These are phyloP conservation scores for Mustela nigripes DNA, from an alignment of 2,113 vertebrate species.

Conservation along the genomic window DNA sequence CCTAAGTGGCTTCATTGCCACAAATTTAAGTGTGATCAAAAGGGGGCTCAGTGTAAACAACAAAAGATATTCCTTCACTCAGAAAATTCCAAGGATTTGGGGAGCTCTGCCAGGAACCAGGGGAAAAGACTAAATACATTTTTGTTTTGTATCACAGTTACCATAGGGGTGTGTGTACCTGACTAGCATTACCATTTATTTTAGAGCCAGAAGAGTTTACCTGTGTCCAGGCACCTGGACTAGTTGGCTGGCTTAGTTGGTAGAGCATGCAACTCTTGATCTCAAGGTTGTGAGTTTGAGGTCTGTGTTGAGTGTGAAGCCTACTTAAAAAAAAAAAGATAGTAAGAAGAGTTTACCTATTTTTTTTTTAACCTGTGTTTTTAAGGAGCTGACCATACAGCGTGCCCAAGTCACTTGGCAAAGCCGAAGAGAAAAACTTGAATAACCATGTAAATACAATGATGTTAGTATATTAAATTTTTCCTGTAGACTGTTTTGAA, in stretches of 20 bases:
- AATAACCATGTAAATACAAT: not conserved
- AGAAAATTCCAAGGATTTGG: slow-evolving; percentile 14
- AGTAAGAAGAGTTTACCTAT: not conserved
- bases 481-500: not conserved
- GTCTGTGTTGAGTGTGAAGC: not conserved
- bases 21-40: not conserved
- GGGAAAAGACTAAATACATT: not conserved
- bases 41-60: not conserved
- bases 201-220: not conserved
- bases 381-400: not conserved
- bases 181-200: not conserved
- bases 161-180: not conserved
- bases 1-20: not conserved
- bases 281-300: not conserved
- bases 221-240: not conserved
- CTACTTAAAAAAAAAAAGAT: not conserved
- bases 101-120: not conserved
- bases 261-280: not conserved
- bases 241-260: not conserved
- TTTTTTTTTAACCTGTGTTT: not conserved
- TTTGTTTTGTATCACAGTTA: not conserved
- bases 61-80: not conserved
- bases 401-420: not conserved
- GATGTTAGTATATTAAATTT: not conserved
- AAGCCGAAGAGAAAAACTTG: not conserved